These are phyloP conservation scores for Reticulitermes lucifugus DNA, from an alignment of 2,888 invertebrate genomes.

Conservation along the genomic window DNA sequence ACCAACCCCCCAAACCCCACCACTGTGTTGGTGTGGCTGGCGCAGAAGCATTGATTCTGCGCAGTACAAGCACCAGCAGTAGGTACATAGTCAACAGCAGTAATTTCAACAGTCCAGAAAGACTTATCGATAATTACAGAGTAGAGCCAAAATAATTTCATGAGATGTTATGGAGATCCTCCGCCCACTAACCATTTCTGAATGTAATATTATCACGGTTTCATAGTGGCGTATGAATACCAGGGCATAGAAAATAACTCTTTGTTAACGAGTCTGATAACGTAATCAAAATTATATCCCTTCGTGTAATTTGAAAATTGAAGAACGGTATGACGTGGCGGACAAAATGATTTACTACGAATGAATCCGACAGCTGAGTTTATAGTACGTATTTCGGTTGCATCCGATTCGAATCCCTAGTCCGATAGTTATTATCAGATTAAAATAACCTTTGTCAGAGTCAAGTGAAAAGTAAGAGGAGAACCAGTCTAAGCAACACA, in stretches of 20 bases:
- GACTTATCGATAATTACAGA: background rate
- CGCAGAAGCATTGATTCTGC: slow-evolving; percentile 38
- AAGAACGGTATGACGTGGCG: too few species aligned
- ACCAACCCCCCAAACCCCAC: background rate
- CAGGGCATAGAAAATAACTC: background rate
- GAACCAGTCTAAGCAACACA: too few species aligned
- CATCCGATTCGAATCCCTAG: too few species aligned
- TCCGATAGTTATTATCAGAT: too few species aligned
- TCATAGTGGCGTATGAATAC: background rate
- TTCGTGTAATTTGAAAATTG: too few species aligned
- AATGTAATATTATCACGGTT: background rate
- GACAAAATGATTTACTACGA: too few species aligned
- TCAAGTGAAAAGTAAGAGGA: too few species aligned
- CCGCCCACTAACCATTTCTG: background rate
- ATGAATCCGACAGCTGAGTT: too few species aligned
- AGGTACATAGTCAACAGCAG: background rate
- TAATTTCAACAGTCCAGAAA: slow-evolving; percentile 13
- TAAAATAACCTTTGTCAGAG: too few species aligned
- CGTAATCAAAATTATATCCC: too few species aligned
- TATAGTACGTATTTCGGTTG: too few species aligned
- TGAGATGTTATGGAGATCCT: background rate
- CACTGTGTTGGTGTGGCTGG: background rate
- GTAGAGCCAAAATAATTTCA: background rate
- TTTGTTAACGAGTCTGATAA: background rate
- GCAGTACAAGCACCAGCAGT: slow-evolving; percentile 12